phyloP scores from a whole-genome alignment of 30 jellyfish, hydroid and myxozoan species.

The Aurelia coerulea region DNA sequence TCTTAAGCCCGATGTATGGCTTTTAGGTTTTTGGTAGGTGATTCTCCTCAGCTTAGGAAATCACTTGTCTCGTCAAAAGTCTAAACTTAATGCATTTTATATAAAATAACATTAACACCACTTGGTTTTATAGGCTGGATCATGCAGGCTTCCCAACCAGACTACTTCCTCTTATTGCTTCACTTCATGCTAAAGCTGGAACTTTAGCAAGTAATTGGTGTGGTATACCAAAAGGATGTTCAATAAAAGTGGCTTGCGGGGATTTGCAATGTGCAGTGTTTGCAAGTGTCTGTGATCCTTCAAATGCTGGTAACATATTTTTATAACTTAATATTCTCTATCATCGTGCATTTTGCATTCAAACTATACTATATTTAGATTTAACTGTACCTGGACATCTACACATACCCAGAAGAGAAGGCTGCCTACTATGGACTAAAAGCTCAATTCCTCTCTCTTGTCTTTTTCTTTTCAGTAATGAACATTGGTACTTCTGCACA shows the following conservation, averaged over 20 bases:
- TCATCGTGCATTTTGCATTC: too few relatives aligned
- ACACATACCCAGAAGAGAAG: not conserved
- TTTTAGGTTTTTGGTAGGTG: too few relatives aligned
- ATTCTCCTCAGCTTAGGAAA: not conserved
- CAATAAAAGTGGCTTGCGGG: slow-evolving; percentile 76
- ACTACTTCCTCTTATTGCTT: slow-evolving; percentile 46
- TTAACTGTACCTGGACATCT: not conserved
- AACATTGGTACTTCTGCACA: slow-evolving; percentile 90
- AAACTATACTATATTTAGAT: too few relatives aligned
- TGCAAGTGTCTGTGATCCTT: slow-evolving; percentile 24
- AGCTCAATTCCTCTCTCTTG: not conserved
- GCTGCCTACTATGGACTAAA: not conserved
- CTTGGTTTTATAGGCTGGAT: slow-evolving; percentile 12
- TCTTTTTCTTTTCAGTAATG: slow-evolving; percentile 40
- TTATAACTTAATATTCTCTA: too few relatives aligned
- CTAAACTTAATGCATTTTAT: not conserved
- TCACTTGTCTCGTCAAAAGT: too few relatives aligned
- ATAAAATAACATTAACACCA: not conserved
- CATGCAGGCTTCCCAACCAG: slow-evolving; percentile 44
- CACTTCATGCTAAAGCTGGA: slow-evolving; percentile 30
- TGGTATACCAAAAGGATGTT: slow-evolving; percentile 55
- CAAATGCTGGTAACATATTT: slow-evolving; percentile 50
- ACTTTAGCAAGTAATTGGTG: slow-evolving; percentile 17
- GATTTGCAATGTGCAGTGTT: slow-evolving; percentile 90
- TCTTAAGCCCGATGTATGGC: too few relatives aligned